Evolutionary conservation across 2,797 vertebrate species (phyloP).

Genomic region (Botia almorhae): DNA sequence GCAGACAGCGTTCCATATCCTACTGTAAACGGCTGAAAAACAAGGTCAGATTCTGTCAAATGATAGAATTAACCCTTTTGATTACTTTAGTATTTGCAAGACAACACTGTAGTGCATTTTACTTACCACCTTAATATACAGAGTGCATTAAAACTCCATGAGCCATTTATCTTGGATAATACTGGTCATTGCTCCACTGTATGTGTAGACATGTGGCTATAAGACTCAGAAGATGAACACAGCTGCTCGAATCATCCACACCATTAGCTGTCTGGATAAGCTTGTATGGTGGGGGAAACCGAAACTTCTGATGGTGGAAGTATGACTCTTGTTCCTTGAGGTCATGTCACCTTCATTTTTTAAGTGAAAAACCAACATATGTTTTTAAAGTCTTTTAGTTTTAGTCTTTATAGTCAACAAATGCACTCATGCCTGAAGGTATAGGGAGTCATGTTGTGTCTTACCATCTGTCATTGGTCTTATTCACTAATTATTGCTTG

Average conservation of each 20-base stretch:
- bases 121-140: not conserved
- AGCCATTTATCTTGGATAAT: not conserved
- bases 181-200: not conserved
- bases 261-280: conserved; percentile 77
- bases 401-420: too few species aligned
- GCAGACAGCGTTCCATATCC: conserved; percentile 83
- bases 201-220: conserved; percentile 83
- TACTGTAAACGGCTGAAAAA: conserved; percentile 74
- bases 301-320: conserved; percentile 78
- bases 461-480: too few species aligned
- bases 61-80: too few species aligned
- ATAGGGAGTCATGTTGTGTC: too few species aligned
- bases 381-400: not conserved
- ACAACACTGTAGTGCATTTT: not conserved
- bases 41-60: conserved; percentile 69
- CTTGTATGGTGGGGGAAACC: conserved; percentile 74
- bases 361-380: too few species aligned
- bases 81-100: too few species aligned
- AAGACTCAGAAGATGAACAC: conserved; percentile 69
- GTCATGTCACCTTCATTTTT: conserved; percentile 7
- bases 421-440: too few species aligned
- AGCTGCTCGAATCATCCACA: conserved; percentile 66
- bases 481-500: too few species aligned
- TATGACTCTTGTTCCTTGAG: conserved; percentile 73
- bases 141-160: too few species aligned